Base-by-base conservation (phyloP, 2,113 vertebrate genomes). In the Tor tambroides region DNA sequence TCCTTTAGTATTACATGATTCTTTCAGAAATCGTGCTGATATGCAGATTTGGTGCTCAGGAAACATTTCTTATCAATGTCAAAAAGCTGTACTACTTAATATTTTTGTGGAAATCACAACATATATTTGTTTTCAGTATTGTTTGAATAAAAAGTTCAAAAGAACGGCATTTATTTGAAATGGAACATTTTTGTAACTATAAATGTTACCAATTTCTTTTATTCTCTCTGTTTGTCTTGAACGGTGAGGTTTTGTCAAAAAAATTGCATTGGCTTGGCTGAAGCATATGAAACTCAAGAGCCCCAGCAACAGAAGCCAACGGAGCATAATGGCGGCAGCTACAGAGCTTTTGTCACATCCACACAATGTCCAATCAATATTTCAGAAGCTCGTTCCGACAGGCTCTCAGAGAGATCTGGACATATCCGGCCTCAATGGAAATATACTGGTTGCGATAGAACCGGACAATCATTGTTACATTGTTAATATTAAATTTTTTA, bases 301-400 rank as follows among this genome's bases (percentile, higher is more conserved):
- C 61, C 41, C 3, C 30, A 19, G 7, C 28, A 49, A 51, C 46
- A 78, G 59, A 81, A 6, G 23, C 35, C 41, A 87, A 86, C 82
- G 12, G 51, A 87, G 80, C 87, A 15, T 23, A n/a, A 49, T 28
- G 3, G 63, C 19, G 32, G 49, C 74, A 72, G 67, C 38, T 83
- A 86, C 87, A 85, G 63, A 5, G 23, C 65, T 80, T 88, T 91
- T 92, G 87, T 93, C 77, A 78, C 59, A 30, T 83, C 21, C 26
- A 85, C 91, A 91, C 89, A 92, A 87, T 83, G 80, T 91, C 83
- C 78, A 76, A 91, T 93, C 65, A 94, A 93, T 94, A 92, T 91
- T 95, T 95, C 82, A 94, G 12, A 81, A 92, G 91, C 78, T 69
- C 26, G 43, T 85, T 83, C 38, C 32, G 69, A 51, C 5, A 17